phyloP scores from a whole-genome alignment of 2,113 vertebrate genomes.

The Orientallactaga bullata region DNA sequence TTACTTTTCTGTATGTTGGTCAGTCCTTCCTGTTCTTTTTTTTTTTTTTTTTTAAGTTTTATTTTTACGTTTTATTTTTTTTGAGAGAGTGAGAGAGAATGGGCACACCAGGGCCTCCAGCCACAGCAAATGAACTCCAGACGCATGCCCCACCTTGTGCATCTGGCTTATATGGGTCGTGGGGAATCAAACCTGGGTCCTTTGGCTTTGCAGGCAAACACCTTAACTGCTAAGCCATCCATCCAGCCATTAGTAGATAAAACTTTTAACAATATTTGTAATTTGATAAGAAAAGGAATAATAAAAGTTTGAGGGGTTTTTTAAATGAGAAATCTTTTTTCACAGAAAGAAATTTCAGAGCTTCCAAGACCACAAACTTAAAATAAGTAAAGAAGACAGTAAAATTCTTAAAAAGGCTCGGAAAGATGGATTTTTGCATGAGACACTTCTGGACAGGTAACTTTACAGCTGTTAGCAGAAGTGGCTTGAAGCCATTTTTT shows the following conservation, averaged over 20 bases:
- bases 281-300: conserved; percentile 7
- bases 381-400: conserved; percentile 94
- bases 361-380: conserved; percentile 96
- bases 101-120: too few relatives aligned
- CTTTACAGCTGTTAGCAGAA: conserved; percentile 16
- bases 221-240: too few relatives aligned
- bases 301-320: conserved; percentile 33
- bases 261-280: background rate
- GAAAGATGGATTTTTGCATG: conserved; percentile 96
- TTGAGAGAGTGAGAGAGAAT: too few relatives aligned
- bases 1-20: background rate
- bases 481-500: background rate
- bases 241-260: background rate
- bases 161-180: too few relatives aligned
- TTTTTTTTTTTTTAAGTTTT: too few relatives aligned
- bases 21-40: background rate
- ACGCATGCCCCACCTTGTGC: too few relatives aligned
- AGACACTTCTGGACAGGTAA: conserved; percentile 96
- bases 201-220: too few relatives aligned
- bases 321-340: conserved; percentile 45
- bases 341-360: conserved; percentile 98
- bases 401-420: conserved; percentile 93
- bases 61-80: too few relatives aligned
- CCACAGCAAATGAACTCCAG: too few relatives aligned
- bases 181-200: too few relatives aligned